Conservation (phyloP, 53 echinoderm and acorn worm species). For the Antedon mediterranea region DNA sequence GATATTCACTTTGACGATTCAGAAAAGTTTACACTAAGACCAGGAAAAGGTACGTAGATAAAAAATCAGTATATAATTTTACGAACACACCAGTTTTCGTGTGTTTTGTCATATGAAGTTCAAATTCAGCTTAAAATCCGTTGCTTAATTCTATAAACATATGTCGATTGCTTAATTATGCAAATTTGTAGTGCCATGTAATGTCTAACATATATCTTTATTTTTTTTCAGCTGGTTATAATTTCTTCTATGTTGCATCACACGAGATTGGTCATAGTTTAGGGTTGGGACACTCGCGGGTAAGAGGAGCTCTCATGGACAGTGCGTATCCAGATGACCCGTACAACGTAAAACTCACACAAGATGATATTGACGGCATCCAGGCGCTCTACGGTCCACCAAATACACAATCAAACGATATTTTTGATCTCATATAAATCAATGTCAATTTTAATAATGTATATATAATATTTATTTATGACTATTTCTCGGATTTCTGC, state of each 20-base stretch:
- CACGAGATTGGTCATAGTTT: conserved; percentile 86
- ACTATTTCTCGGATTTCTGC: background rate
- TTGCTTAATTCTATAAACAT: too few species aligned
- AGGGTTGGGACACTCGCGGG: conserved; percentile 62
- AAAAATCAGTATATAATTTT: too few species aligned
- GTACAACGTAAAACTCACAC: conserved; percentile 44
- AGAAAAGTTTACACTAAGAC: conserved; percentile 54
- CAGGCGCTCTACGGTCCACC: conserved; percentile 55
- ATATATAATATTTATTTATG: background rate
- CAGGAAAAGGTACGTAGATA: conserved; percentile 45
- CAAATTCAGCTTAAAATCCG: too few species aligned
- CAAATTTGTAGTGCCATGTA: background rate
- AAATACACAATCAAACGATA: background rate
- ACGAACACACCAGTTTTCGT: too few species aligned
- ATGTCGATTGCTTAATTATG: too few species aligned
- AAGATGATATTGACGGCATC: conserved; percentile 58
- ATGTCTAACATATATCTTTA: background rate
- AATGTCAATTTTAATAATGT: background rate
- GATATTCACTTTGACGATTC: conserved; percentile 86
- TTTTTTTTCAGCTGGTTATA: conserved; percentile 30
- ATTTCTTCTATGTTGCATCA: conserved; percentile 52
- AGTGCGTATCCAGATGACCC: conserved; percentile 53
- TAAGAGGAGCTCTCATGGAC: conserved; percentile 56
- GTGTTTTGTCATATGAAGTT: too few species aligned
- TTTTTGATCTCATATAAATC: background rate